phyloP scores from a whole-genome alignment of 2,113 vertebrate species.

The Oenanthe melanoleuca region DNA sequence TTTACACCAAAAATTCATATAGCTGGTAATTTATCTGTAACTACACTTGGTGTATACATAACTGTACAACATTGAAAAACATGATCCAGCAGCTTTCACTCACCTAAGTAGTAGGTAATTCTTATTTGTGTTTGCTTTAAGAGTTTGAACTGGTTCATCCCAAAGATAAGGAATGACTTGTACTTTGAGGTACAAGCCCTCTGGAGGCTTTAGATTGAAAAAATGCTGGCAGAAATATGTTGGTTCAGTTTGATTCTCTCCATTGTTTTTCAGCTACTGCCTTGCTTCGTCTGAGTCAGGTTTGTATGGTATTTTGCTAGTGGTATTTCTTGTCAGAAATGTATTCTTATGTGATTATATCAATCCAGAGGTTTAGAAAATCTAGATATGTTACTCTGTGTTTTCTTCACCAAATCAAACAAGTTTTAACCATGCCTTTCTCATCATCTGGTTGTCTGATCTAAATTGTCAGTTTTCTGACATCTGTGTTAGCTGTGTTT shows the following conservation, averaged over 20 bases:
- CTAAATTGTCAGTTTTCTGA: not conserved
- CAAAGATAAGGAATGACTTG: not conserved
- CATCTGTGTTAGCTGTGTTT: not conserved
- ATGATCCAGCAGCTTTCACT: not conserved
- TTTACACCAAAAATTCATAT: not conserved
- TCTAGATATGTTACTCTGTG: not conserved
- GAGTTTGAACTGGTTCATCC: not conserved
- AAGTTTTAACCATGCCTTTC: not conserved
- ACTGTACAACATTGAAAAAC: fast-evolving
- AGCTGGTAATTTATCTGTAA: not conserved
- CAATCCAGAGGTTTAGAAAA: not conserved
- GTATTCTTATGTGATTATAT: not conserved
- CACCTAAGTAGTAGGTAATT: not conserved
- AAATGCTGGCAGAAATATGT: not conserved
- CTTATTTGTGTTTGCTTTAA: not conserved
- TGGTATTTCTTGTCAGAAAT: not conserved
- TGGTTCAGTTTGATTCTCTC: not conserved
- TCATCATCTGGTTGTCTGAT: not conserved
- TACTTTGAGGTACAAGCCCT: not conserved
- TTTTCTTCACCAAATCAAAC: not conserved
- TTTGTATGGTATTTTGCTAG: not conserved
- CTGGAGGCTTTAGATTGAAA: not conserved
- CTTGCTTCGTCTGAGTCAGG: not conserved
- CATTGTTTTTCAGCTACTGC: not conserved
- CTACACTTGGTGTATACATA: fast-evolving